Conservation (phyloP, 2,888 invertebrate genomes). For the Tetranychus piercei region DNA sequence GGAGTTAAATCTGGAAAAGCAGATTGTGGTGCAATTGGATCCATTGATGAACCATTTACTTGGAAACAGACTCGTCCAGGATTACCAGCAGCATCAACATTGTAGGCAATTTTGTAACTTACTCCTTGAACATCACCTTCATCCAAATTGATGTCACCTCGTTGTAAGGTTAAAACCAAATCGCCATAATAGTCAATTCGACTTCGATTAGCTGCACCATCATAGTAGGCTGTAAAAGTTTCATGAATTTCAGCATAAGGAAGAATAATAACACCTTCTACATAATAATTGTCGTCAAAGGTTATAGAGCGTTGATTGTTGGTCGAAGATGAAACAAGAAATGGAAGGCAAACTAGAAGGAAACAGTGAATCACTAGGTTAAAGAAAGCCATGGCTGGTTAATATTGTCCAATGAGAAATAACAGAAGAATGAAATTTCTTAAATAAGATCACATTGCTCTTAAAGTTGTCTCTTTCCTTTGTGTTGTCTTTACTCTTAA, state of each 20-base stretch:
- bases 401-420: no score
- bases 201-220: slow-evolving; percentile 51
- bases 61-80: slow-evolving; percentile 25
- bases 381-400: no score
- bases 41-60: slow-evolving; percentile 22
- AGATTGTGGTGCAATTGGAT: slow-evolving; percentile 47
- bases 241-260: slow-evolving; percentile 85
- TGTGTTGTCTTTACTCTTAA: no score
- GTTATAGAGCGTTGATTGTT: slow-evolving; percentile 13
- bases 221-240: slow-evolving; percentile 75
- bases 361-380: no score
- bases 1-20: slow-evolving; percentile 60
- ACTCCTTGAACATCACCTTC: slow-evolving; percentile 41
- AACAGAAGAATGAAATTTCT: no score
- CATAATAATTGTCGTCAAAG: slow-evolving; percentile 23
- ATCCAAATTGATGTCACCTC: slow-evolving; percentile 40
- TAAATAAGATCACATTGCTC: no score
- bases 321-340: no score
- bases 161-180: slow-evolving; percentile 73
- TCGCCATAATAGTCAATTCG: slow-evolving; percentile 83
- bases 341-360: no score
- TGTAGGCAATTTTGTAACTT: slow-evolving; percentile 56
- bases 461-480: no score
- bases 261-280: slow-evolving; percentile 42
- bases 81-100: slow-evolving; percentile 20